Evolutionary conservation across 2,113 vertebrate species (phyloP).

Genomic region (Clinocottus analis): DNA sequence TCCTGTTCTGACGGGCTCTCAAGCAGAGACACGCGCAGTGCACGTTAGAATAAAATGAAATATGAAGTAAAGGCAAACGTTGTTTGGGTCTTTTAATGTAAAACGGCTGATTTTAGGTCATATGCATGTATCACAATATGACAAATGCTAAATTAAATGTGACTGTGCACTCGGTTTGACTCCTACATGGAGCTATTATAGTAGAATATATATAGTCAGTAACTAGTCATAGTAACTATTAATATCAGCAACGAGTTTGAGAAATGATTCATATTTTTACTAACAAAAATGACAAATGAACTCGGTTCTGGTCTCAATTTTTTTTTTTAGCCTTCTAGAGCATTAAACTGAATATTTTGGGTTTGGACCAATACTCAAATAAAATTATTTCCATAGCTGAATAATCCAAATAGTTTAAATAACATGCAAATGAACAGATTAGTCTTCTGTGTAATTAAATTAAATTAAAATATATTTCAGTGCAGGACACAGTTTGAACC

Average conservation of each 20-base stretch:
- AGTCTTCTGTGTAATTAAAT: not conserved
- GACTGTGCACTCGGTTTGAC: not conserved
- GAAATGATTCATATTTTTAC: not conserved
- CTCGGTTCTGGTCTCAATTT: not conserved
- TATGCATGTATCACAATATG: not conserved
- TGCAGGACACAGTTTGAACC: not conserved
- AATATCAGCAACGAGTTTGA: not conserved
- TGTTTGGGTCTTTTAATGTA: not conserved
- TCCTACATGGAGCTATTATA: not conserved
- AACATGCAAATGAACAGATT: not conserved
- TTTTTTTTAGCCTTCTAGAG: not conserved
- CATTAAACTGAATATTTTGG: not conserved
- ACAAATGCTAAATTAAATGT: not conserved
- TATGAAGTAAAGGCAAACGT: not conserved
- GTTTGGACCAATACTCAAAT: not conserved
- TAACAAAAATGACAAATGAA: not conserved
- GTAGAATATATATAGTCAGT: not conserved
- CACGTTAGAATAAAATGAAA: not conserved
- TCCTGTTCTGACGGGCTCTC: not conserved
- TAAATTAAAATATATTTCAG: not conserved
- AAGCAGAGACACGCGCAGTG: not conserved
- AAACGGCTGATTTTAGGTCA: conserved; percentile 1
- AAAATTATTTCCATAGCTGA: not conserved
- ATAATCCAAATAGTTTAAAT: not conserved
- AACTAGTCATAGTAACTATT: conserved; percentile 1